Evolutionary conservation across 2,113 vertebrate genomes (phyloP).

Genomic region (Macquaria australasica): DNA sequence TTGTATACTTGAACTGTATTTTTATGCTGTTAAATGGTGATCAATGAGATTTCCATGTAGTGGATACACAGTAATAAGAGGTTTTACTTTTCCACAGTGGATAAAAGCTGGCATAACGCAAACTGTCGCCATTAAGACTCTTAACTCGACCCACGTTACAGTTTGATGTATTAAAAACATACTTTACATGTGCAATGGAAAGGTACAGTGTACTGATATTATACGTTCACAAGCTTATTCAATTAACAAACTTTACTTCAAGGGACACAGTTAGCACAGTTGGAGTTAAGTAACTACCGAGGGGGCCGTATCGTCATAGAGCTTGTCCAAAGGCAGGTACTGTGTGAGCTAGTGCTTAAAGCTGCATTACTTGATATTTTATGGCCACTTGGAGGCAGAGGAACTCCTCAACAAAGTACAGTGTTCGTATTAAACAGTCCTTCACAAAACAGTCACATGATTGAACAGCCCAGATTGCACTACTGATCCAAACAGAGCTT

Average conservation of each 20-base stretch:
- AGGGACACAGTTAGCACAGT: background rate
- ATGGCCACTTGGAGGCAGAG: too few relatives aligned
- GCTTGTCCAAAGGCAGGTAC: too few relatives aligned
- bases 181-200: slow-evolving; percentile 44
- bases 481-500: background rate
- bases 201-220: background rate
- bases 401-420: too few relatives aligned
- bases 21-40: background rate
- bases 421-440: too few relatives aligned
- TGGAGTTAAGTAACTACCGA: too few relatives aligned
- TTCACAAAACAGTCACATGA: too few relatives aligned
- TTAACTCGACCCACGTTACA: background rate
- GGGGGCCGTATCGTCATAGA: too few relatives aligned
- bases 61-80: background rate
- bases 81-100: background rate
- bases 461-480: rapidly evolving
- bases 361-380: too few relatives aligned
- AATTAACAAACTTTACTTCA: background rate
- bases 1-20: too few relatives aligned
- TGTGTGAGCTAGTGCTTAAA: too few relatives aligned
- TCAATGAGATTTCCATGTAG: background rate
- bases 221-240: background rate
- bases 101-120: background rate
- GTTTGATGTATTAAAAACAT: slow-evolving; percentile 3
- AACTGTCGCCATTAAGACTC: slow-evolving; percentile 2